A percentile compares a stretch with the other conserved stretches of the same genome.
These are phyloP conservation scores for Eristalis arbustorum DNA, from an alignment of 2,888 invertebrate genomes.

Conservation along the genomic window DNA sequence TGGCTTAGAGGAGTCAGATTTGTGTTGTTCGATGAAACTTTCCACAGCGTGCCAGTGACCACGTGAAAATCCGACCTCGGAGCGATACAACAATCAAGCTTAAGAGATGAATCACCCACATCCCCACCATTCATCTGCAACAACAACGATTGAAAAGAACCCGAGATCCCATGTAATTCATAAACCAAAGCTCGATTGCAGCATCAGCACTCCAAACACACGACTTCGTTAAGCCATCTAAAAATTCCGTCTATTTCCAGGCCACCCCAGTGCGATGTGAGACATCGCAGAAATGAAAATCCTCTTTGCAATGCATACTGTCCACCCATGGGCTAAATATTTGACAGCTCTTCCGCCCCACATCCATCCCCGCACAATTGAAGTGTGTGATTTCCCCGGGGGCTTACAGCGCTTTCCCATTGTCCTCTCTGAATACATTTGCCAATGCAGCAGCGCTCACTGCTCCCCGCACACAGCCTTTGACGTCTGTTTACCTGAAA, in stretches of 20 bases:
- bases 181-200: no score
- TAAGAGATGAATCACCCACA: no score
- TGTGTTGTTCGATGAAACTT: no score
- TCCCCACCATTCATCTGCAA: no score
- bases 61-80: no score
- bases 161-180: no score
- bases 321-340: neutral
- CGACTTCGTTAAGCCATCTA: neutral
- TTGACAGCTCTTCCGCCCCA: neutral
- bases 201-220: neutral
- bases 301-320: neutral
- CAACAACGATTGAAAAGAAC: no score
- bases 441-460: neutral
- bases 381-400: constrained; percentile 38
- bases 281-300: neutral
- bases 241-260: neutral
- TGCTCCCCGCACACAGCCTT: neutral
- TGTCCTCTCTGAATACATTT: constrained; percentile 53
- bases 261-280: neutral
- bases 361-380: neutral
- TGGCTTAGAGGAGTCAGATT: no score
- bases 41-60: no score
- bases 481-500: constrained; percentile 39
- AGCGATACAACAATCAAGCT: no score
- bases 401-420: constrained; percentile 13